Base-by-base conservation (phyloP, 1,140 invertebrate species). In the Drosophila arizonae region DNA sequence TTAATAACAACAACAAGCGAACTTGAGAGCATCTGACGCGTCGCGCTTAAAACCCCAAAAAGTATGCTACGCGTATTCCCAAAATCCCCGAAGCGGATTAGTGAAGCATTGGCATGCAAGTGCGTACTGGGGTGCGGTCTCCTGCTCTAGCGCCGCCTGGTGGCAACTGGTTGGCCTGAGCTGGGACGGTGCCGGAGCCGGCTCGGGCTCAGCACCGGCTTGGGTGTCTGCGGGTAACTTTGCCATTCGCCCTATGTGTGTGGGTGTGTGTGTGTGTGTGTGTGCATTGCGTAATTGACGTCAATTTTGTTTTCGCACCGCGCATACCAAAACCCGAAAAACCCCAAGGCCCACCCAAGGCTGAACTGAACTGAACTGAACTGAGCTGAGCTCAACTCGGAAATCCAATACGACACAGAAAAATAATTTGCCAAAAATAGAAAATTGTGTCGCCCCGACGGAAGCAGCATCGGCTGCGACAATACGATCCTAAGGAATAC, bases 31-130 rank as follows among this genome's bases (percentile, higher is more conserved):
- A 74, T 74, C 81, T 84, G 76, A 71, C 61, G 70, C 77, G 65
- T 56, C 46, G 65, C 68, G 64, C 65, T 72, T 76, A 62, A 63
- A 76, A 77, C 75, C 81, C 81, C 60, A 67, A 78, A 82, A 88
- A 87, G 82, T 88, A 87, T 87, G 80, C 84, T 88, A 88, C 60
- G 79, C 66, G 63, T 77, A 91, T 91, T 91, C 90, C 90, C 90
- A 84, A 91, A 91, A 91, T 91, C 90, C 90, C 90, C 76, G 90
- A 90, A 91, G 90, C 90, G 90, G 90, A 90, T 91, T 90, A 90
- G 75, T 66, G 54, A 46, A 70, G 70, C 74, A 64, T 55, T 45
- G 66, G 62, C 56, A 79, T 62, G 66, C 63, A 51, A 64, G 56
- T 43, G 33, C 10, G 58, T 10, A 11, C 21, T 41, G 15, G 55